Evolutionary conservation across 2,888 invertebrate species (phyloP).

Genomic region (Drosophila tanythrix): DNA sequence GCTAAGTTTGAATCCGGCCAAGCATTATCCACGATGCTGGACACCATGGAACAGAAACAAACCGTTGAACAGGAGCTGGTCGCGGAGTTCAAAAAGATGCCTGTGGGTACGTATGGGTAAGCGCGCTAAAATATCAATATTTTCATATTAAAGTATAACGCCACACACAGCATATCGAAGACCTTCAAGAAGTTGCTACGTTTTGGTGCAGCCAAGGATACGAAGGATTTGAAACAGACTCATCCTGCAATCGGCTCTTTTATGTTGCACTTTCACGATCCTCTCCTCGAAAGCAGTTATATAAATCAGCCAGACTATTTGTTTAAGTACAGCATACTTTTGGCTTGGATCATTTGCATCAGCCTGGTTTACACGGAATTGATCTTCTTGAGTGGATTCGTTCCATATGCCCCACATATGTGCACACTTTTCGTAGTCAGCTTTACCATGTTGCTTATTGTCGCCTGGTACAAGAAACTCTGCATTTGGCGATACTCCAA

Average conservation of each 20-base stretch:
- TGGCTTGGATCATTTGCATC: slow-evolving; percentile 87
- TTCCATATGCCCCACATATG: fast-evolving
- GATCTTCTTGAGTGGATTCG: neutral
- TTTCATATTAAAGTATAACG: neutral
- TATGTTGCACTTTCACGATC: slow-evolving; percentile 87
- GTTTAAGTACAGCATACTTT: slow-evolving; percentile 91
- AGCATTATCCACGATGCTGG: neutral
- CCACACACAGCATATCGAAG: neutral
- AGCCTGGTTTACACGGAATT: slow-evolving; percentile 86
- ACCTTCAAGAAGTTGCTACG: neutral
- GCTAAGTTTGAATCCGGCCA: neutral
- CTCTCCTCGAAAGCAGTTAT: slow-evolving; percentile 89
- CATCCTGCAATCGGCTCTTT: slow-evolving; percentile 73
- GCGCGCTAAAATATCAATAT: slow-evolving; percentile 48
- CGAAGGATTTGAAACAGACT: too few relatives aligned
- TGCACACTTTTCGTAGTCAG: neutral
- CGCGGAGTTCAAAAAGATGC: slow-evolving; percentile 92
- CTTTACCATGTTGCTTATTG: slow-evolving; percentile 87
- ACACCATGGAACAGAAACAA: neutral
- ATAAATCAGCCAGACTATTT: slow-evolving; percentile 91
- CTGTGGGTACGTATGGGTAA: slow-evolving; percentile 90
- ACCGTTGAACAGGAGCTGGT: slow-evolving; percentile 88
- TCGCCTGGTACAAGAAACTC: slow-evolving; percentile 91
- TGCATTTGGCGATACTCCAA: slow-evolving; percentile 87
- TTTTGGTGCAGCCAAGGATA: neutral